phyloP scores from a whole-genome alignment of 2,113 vertebrate species.

The Siniperca chuatsi region DNA sequence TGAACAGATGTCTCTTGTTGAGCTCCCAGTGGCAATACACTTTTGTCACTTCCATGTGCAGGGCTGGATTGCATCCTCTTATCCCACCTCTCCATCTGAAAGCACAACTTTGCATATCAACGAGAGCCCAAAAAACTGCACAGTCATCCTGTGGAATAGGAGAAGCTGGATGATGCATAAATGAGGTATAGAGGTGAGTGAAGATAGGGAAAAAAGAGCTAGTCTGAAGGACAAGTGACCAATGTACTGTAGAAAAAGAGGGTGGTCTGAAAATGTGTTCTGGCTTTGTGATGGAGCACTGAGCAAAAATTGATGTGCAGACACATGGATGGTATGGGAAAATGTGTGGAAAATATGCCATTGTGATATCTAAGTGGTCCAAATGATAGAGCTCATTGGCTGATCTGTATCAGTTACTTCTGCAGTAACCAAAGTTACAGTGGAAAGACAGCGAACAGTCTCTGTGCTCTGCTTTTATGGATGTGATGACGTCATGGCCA shows the following conservation, averaged over 20 bases:
- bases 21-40: not conserved
- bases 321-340: not conserved
- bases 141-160: slow-evolving; percentile 36
- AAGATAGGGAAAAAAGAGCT: not conserved
- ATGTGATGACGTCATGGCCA: too few relatives aligned
- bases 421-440: too few relatives aligned
- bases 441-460: too few relatives aligned
- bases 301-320: not conserved
- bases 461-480: too few relatives aligned
- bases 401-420: not conserved
- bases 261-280: not conserved
- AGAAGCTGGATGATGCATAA: slow-evolving; percentile 8
- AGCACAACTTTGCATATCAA: slow-evolving; percentile 64
- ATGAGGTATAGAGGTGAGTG: slow-evolving; percentile 22
- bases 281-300: slow-evolving; percentile 2
- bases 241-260: not conserved
- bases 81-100: slow-evolving; percentile 23
- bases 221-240: not conserved
- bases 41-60: slow-evolving; percentile 15
- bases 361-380: not conserved
- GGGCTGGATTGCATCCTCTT: slow-evolving; percentile 10
- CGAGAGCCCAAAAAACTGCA: slow-evolving; percentile 37
- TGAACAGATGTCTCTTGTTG: not conserved
- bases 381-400: not conserved
- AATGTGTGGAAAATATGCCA: not conserved